phyloP scores from a whole-genome alignment of 2,797 vertebrate genomes.

The Tolypeutes matacus region DNA sequence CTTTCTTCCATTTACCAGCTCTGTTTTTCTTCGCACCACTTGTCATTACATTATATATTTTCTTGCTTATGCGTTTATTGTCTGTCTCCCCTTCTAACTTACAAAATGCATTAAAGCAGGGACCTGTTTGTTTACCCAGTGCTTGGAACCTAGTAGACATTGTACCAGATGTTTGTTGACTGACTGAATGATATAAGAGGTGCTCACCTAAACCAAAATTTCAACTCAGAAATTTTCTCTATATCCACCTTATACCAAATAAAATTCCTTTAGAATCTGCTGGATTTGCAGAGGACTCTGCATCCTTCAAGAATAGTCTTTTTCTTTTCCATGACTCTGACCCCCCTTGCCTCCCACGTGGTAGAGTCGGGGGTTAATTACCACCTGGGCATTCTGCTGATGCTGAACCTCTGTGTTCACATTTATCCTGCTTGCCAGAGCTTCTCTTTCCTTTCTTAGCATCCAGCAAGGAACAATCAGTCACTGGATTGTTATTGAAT shows the following conservation, averaged over 20 bases:
- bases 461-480: not conserved
- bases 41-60: not conserved
- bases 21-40: not conserved
- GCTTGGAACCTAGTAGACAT: not conserved
- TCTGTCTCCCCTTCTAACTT: not conserved
- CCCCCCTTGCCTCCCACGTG: not conserved
- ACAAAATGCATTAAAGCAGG: not conserved
- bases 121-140: not conserved
- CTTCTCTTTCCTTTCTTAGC: not conserved
- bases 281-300: not conserved
- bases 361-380: not conserved
- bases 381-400: not conserved
- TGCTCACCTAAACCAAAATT: not conserved
- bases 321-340: not conserved
- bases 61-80: not conserved
- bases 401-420: not conserved
- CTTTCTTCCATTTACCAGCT: not conserved
- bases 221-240: not conserved
- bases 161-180: not conserved
- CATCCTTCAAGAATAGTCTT: not conserved
- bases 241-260: not conserved
- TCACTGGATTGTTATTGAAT: constrained; percentile 22
- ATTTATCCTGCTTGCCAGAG: not conserved
- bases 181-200: not conserved
- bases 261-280: not conserved